Evolutionary conservation across 2,797 vertebrate species (phyloP).

Genomic region (Manis pentadactyla): DNA sequence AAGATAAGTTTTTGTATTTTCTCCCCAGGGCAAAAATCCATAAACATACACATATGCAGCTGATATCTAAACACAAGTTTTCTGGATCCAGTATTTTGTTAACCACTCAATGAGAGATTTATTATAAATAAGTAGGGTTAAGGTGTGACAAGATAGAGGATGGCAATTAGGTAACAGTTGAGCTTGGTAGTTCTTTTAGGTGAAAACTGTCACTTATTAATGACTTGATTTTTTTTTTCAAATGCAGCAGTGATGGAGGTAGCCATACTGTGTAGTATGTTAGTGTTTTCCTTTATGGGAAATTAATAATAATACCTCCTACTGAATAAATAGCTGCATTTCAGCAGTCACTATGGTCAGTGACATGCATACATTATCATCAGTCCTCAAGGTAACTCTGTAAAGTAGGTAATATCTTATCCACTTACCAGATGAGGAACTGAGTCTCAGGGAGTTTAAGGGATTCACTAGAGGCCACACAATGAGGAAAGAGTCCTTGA

Average conservation of each 20-base stretch:
- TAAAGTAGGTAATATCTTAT: background rate
- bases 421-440: conserved; percentile 21
- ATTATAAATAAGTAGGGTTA: conserved; percentile 59
- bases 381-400: background rate
- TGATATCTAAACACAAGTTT: conserved; percentile 54
- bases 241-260: background rate
- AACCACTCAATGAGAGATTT: conserved; percentile 45
- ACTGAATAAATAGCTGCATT: background rate
- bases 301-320: background rate
- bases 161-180: conserved; percentile 30
- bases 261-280: background rate
- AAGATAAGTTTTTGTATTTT: conserved; percentile 74
- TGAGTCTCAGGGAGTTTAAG: background rate
- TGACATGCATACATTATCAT: background rate
- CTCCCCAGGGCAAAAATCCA: conserved; percentile 55
- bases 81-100: conserved; percentile 20
- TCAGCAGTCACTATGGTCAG: background rate
- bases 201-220: conserved; percentile 12
- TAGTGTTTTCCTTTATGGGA: background rate
- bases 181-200: conserved; percentile 28
- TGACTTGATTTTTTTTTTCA: conserved; percentile 35
- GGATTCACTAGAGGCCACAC: background rate
- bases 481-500: background rate
- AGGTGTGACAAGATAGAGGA: background rate
- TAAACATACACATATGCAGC: conserved; percentile 45